Percentiles rank a stretch among this genome's conserved stretches.
Conservation (phyloP, 2,113 vertebrate genomes). For the Campylomormyrus numenius region DNA sequence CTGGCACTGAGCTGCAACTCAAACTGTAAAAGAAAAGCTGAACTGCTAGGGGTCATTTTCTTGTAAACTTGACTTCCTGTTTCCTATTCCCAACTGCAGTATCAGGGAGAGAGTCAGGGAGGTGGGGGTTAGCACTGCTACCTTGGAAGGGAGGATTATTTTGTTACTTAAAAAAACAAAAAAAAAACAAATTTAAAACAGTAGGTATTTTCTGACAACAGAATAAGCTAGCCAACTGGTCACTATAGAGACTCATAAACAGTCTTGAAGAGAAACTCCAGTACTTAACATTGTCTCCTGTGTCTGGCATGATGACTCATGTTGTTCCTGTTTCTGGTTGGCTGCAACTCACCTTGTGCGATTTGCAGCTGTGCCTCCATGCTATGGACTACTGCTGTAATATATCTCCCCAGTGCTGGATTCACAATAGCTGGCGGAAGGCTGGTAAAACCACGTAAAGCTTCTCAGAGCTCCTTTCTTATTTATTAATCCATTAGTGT, state of each 20-base stretch:
- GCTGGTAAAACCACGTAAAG: not conserved
- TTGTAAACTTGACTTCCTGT: conserved; percentile 9
- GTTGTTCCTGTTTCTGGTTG: not conserved
- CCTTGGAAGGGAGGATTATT: not conserved
- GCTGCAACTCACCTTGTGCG: not conserved
- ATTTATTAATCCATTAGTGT: not conserved
- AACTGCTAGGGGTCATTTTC: not conserved
- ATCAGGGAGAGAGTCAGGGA: not conserved
- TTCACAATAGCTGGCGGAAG: not conserved
- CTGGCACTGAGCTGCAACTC: not conserved
- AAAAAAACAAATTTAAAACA: not conserved
- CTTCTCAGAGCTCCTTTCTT: not conserved
- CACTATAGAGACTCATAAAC: not conserved
- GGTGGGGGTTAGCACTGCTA: not conserved
- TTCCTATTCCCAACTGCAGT: not conserved
- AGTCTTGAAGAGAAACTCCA: not conserved
- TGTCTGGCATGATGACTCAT: not conserved
- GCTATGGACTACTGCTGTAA: not conserved
- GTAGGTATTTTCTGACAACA: not conserved
- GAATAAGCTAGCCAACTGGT: not conserved
- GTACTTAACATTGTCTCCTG: not conserved
- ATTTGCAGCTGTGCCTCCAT: not conserved
- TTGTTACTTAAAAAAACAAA: not conserved
- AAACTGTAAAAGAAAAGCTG: not conserved
- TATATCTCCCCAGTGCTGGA: not conserved